Evolutionary conservation across 2,888 invertebrate species (phyloP).

Genomic region (Vanessa cardui): DNA sequence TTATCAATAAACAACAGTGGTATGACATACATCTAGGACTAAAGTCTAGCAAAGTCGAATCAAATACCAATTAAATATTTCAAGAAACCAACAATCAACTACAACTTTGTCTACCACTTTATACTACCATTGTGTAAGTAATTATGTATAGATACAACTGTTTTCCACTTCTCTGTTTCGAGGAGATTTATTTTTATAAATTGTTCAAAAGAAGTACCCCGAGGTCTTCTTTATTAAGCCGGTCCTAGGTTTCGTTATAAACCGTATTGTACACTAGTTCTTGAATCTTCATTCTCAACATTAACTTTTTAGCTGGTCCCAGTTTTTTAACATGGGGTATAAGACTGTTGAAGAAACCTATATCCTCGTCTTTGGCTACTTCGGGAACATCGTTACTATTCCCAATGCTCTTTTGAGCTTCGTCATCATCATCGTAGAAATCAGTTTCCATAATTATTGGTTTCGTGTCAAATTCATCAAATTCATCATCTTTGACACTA

Average conservation of each 20-base stretch:
- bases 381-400: slow-evolving; percentile 44
- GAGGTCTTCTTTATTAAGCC: slow-evolving; percentile 27
- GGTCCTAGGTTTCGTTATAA: slow-evolving; percentile 62
- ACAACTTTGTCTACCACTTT: neutral
- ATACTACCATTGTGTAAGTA: neutral
- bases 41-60: neutral
- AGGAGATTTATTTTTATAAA: neutral
- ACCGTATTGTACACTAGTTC: slow-evolving; percentile 78
- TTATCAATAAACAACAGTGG: too few relatives aligned
- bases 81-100: slow-evolving; percentile 3
- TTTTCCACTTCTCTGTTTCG: neutral
- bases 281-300: slow-evolving; percentile 78
- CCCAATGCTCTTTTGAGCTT: slow-evolving; percentile 55
- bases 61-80: slow-evolving; percentile 5
- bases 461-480: slow-evolving; percentile 76
- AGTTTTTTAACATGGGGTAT: slow-evolving; percentile 75
- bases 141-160: neutral
- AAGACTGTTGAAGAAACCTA: slow-evolving; percentile 75
- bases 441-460: slow-evolving; percentile 76
- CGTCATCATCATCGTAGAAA: slow-evolving; percentile 76
- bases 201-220: slow-evolving; percentile 24
- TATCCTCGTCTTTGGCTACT: slow-evolving; percentile 70
- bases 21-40: too few relatives aligned
- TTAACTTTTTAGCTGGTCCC: slow-evolving; percentile 73
- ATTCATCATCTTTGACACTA: slow-evolving; percentile 70